Evolutionary conservation across 2,888 invertebrate genomes (phyloP).

Genomic region (Neoaliturus tenellus): DNA sequence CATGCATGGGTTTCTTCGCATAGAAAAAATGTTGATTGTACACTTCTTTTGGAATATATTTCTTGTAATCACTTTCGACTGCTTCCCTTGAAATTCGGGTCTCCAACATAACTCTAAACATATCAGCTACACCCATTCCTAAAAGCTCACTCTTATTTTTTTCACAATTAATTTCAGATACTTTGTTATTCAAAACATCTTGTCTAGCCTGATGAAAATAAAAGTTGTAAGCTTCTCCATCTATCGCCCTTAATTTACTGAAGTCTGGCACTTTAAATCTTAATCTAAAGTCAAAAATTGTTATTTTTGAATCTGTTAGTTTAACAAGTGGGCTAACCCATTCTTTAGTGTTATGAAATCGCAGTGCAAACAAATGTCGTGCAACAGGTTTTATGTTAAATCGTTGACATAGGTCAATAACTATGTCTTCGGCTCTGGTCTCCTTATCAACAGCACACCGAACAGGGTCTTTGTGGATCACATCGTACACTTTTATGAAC

Average conservation of each 20-base stretch:
- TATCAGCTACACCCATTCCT: slow-evolving; percentile 91
- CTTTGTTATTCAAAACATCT: slow-evolving; percentile 87
- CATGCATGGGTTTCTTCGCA: slow-evolving; percentile 84
- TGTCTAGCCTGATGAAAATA: slow-evolving; percentile 89
- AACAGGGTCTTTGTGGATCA: slow-evolving; percentile 47
- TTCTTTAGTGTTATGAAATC: slow-evolving; percentile 78
- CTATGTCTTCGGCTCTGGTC: slow-evolving; percentile 82
- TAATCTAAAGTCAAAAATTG: slow-evolving; percentile 82
- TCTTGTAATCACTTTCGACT: slow-evolving; percentile 87
- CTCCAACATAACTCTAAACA: slow-evolving; percentile 90
- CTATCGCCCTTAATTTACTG: slow-evolving; percentile 79
- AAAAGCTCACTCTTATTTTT: slow-evolving; percentile 85
- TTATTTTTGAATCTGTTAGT: slow-evolving; percentile 74
- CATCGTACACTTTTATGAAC: slow-evolving; percentile 52
- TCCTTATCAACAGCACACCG: slow-evolving; percentile 61
- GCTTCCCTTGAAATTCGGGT: slow-evolving; percentile 80
- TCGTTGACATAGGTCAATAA: slow-evolving; percentile 82
- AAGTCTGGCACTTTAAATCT: slow-evolving; percentile 85
- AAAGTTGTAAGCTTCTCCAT: slow-evolving; percentile 87
- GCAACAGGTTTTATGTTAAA: slow-evolving; percentile 85
- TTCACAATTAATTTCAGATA: slow-evolving; percentile 87
- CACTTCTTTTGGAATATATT: slow-evolving; percentile 88
- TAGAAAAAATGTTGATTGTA: slow-evolving; percentile 85
- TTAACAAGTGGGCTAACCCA: slow-evolving; percentile 83
- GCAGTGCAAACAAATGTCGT: slow-evolving; percentile 86